Base-by-base conservation (phyloP, 1,140 invertebrate species). In the Drosophila sechellia region DNA sequence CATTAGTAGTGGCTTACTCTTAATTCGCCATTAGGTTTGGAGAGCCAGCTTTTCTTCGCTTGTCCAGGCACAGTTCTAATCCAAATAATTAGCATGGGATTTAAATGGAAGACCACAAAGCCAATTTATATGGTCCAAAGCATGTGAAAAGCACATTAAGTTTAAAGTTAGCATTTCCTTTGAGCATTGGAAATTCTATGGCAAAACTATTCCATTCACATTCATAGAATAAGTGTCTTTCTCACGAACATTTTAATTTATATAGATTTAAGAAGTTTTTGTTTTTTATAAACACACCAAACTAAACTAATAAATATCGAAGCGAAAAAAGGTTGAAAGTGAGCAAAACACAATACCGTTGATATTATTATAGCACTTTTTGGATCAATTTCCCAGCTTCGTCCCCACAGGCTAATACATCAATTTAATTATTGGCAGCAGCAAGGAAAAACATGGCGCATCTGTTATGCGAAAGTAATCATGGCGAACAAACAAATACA, bases 401-500 rank as follows among this genome's bases (percentile, higher is more conserved):
- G 4, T 61, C 56, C 83, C 55, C 34, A 15, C 17, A 65, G 81
- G 73, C 75, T 77, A 79, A 87, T 87, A 63, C 84, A 87, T 87
- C 84, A 87, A 65, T 87, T 79, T 70, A 89, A 87, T 86, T 66
- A 85, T 80, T 65, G 72, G 49, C 59, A 48, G 53, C 54, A 70
- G 76, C 53, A 61, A 77, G 49, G 25, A 35, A 25, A 35, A 49
- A 34, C 49, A 68, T 53, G 63, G 40, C 27, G 11, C 43, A 55
- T 69, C 49, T 76, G 74, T 78, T 71, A 31, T 50, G 50, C 37
- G 17, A 72, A 72, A 71, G 48, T 66, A 57, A 57, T 74, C 60
- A 79, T 64, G 66, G 73, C 63, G 43, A 50, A 77, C 56, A 72
- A 37, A 66, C n/a, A 53, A 22, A 22, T 45, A 57, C 35, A 25